Evolutionary conservation across 2,797 vertebrate genomes (phyloP), one percentile per base, ranked within the genome.

Genomic region (Hozukius guyotensis): DNA sequence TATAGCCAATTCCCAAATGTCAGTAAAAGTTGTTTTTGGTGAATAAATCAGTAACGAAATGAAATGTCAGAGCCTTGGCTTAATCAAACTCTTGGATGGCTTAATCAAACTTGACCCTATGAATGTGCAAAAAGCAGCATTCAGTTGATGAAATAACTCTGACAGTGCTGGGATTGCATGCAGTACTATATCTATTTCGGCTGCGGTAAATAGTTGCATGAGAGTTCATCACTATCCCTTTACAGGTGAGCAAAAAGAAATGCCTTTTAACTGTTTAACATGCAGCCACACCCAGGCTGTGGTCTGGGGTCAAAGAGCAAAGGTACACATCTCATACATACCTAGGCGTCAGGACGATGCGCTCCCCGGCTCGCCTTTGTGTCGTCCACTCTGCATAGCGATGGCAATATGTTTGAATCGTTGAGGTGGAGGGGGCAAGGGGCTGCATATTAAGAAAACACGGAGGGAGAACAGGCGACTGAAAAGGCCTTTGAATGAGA

Each of bases 401-500:
- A 94, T 89, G 74, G 65, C 83, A 81, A 90, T 83, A 86, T 88
- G 92, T 93, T 92, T 87, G 93, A 92, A 75, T 83, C 84, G 86
- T 69, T 67, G 70, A 93, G 87, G 85, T 87, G 88, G 85, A 85
- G 92, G 85, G 72, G 88, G 89, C 77, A 80, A 90, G 38, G 91
- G 93, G 92, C 93, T 89, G 87, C 92, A 94, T 92, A 94, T 94
- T 94, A 95, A 94, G 89, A 93, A 93, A 93, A 91, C 92, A 93
- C 71, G 20, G 84, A 90, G 89, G 83, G 89, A 92, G 93, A 93
- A 92, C 94, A 88, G 90, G 78, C 89, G 20, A 79, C 77, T 94
- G 90, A 96, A 95, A 94, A 87, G 87, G 64, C 80, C 86, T 89
- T 88, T 93, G 89, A 96, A 95, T 95, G 82, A 94, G 88, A 94